phyloP scores from a whole-genome alignment of 2,888 invertebrate species.

The Athripsodes cinereus region DNA sequence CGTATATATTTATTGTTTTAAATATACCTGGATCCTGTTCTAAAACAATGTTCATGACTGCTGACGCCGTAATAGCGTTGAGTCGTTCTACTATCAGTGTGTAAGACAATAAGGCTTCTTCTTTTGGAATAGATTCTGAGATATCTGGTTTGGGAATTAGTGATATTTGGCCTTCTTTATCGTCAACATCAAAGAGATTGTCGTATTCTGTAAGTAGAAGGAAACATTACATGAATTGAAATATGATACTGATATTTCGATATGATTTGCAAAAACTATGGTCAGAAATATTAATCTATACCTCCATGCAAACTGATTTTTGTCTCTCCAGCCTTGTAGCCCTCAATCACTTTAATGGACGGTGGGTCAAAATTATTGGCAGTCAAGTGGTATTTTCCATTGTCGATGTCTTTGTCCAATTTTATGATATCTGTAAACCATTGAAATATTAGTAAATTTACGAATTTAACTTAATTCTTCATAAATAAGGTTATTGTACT shows the following conservation, averaged over 20 bases:
- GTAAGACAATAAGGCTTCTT: neutral
- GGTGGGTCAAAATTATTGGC: neutral
- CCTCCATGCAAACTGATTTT: neutral
- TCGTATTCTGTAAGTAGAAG: neutral
- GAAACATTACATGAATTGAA: neutral
- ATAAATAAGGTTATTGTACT: too few species aligned
- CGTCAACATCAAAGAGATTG: neutral
- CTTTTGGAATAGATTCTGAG: neutral
- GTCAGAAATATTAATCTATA: too few species aligned
- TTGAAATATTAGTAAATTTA: too few species aligned
- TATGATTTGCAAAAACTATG: too few species aligned
- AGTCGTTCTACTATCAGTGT: neutral
- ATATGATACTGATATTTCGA: neutral
- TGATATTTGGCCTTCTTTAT: neutral
- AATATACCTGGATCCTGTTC: neutral
- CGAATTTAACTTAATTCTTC: too few species aligned
- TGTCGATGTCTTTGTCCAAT: neutral
- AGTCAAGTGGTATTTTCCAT: neutral
- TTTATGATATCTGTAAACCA: too few species aligned
- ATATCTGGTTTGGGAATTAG: neutral
- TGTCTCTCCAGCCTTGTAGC: neutral
- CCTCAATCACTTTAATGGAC: neutral
- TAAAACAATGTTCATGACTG: neutral
- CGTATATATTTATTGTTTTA: neutral
- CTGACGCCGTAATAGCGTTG: neutral